These are phyloP conservation scores for Apeira syringaria DNA, from an alignment of 2,888 invertebrate species.

Conservation along the genomic window DNA sequence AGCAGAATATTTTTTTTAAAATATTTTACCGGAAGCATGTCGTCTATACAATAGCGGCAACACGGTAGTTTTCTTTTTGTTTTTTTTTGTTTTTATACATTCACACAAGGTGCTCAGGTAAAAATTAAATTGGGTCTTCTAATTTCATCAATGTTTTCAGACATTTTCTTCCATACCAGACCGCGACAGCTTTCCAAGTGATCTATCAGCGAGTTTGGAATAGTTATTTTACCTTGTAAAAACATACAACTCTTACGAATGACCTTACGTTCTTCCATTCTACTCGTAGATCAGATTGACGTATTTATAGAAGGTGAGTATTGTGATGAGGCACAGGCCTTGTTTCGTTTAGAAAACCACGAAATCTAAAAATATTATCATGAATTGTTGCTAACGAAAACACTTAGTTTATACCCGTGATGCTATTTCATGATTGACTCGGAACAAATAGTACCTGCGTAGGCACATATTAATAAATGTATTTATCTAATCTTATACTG, in stretches of 20 bases:
- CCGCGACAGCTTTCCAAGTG: conserved; percentile 12
- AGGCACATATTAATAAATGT: no score
- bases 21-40: no score
- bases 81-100: no score
- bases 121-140: no score
- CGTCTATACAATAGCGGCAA: no score
- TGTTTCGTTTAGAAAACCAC: conserved; percentile 9
- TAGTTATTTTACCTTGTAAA: conserved; percentile 7
- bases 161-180: no score
- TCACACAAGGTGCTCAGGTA: no score
- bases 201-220: conserved; percentile 3
- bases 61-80: no score
- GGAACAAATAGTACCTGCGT: conserved; percentile 54
- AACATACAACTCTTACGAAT: conserved; percentile 11
- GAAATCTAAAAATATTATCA: conserved; percentile 10
- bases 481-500: no score
- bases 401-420: background rate
- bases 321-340: conserved; percentile 16
- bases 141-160: no score
- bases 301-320: conserved; percentile 20
- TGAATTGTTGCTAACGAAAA: conserved; percentile 2
- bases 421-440: conserved; percentile 29
- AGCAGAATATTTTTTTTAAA: no score
- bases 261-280: conserved; percentile 15
- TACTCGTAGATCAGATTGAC: conserved; percentile 12